Conservation (phyloP, 2,888 invertebrate species). For the Antheraea yamamai region DNA sequence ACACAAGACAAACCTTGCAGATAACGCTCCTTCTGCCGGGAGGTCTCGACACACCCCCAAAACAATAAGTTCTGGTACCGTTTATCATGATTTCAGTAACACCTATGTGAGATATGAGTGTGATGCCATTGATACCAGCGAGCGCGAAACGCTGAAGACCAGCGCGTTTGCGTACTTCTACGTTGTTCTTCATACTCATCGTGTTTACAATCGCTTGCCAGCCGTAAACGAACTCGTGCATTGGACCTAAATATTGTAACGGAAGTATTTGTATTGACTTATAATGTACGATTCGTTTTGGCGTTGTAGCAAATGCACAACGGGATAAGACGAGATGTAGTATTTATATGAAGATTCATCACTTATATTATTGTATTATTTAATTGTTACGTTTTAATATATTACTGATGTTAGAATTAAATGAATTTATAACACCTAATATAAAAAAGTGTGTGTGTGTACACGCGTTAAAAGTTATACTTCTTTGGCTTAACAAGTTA, state of each 20-base stretch:
- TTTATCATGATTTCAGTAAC: constrained; percentile 78
- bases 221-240: constrained; percentile 78
- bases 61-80: constrained; percentile 72
- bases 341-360: too few species aligned
- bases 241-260: constrained; percentile 54
- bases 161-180: constrained; percentile 74
- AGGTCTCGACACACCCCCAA: constrained; percentile 71
- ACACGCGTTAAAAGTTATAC: too few species aligned
- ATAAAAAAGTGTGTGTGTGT: too few species aligned
- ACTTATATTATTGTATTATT: too few species aligned
- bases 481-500: too few species aligned
- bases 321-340: too few species aligned
- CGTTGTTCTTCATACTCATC: constrained; percentile 79
- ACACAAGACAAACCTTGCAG: constrained; percentile 59
- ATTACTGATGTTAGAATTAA: too few species aligned
- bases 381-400: too few species aligned
- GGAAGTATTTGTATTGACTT: neutral
- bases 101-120: constrained; percentile 74
- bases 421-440: too few species aligned
- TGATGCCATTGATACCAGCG: constrained; percentile 76
- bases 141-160: constrained; percentile 74
- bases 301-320: too few species aligned
- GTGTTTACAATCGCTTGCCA: constrained; percentile 79
- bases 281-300: neutral
- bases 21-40: constrained; percentile 71